Evolutionary conservation across 2,113 vertebrate genomes (phyloP).

Genomic region (Eurystomus gularis): DNA sequence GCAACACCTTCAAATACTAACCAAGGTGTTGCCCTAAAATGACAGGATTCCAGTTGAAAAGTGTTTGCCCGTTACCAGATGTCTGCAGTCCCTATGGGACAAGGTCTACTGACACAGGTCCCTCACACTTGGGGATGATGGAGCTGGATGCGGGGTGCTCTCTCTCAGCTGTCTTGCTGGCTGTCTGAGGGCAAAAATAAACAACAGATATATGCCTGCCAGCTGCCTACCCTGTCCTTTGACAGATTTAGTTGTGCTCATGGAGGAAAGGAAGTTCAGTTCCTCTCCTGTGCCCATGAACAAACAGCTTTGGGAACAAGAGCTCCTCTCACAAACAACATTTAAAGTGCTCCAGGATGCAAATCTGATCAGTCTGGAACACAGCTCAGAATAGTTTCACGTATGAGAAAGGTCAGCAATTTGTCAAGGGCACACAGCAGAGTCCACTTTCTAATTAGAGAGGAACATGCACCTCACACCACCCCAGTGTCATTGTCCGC

Average conservation of each 20-base stretch:
- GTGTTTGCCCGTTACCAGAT: neutral
- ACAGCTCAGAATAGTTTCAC: slow-evolving; percentile 45
- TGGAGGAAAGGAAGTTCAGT: neutral
- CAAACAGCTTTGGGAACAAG: slow-evolving; percentile 18
- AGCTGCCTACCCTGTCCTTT: slow-evolving; percentile 2
- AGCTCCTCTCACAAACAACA: slow-evolving; percentile 32
- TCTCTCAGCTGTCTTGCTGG: neutral
- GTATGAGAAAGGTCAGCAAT: slow-evolving; percentile 50
- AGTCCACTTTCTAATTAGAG: slow-evolving; percentile 62
- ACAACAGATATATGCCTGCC: neutral
- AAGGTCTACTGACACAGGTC: neutral
- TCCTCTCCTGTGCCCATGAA: neutral
- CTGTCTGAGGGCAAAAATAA: slow-evolving; percentile 27
- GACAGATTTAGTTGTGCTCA: neutral
- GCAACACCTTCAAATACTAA: neutral
- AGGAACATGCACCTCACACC: slow-evolving; percentile 7
- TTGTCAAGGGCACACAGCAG: slow-evolving; percentile 3
- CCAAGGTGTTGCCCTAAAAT: neutral
- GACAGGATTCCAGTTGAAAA: neutral
- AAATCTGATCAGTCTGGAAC: slow-evolving; percentile 34
- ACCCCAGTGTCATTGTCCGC: neutral
- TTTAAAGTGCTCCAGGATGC: neutral
- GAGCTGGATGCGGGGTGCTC: neutral
- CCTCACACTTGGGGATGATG: neutral
- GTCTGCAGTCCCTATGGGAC: neutral